Base-by-base conservation (phyloP, 2,113 vertebrate species). In the Leiothrix lutea region DNA sequence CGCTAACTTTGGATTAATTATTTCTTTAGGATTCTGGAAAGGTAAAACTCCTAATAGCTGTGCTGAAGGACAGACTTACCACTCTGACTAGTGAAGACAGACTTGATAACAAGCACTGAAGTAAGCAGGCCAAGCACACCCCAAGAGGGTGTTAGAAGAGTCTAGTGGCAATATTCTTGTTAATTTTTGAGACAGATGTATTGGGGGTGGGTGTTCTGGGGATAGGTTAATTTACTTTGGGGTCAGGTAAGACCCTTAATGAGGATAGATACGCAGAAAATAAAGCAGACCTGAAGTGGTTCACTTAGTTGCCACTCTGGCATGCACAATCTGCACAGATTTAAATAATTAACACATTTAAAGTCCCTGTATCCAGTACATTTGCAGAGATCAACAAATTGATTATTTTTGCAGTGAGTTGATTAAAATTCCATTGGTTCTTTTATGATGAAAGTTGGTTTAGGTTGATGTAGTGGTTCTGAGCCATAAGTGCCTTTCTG, bases 181-280 rank as follows among this genome's bases (percentile, higher is more conserved):
- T 93, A 77, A 48, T 88, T 84, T 95, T 91, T 90, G 38, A 66
- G 78, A 87, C 56, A 84, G 58, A 86, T 80, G 36, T 66, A 65
- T 42, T 73, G 60, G 42, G 62, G 22, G 35, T 73, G 64, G 73
- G 74, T 78, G 47, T 91, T 84, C 69, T 91, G 40, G 58, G n/a
- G 47, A 77, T 57, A 89, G 54, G 73, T 83, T 80, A 78, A 88
- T 84, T 86, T 94, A 66, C 8, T 16, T 84, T 75, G 56, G 50
- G 66, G 75, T 88, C 74, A 88, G 80, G 53, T 83, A 83, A 72
- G 45, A 88, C 83, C 33, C 33, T 51, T 72, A 67, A 72, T 60
- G 40, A 75, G 29, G 61, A 54, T 31, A 74, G 70, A 42, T 40
- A 74, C 2, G 4, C 15, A 90, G 62, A 51, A 91, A 88, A 81